A percentile compares a stretch with the other conserved stretches of the same genome.
phyloP scores from a whole-genome alignment of 2,888 invertebrate species.

The Pediacus dermestoides region DNA sequence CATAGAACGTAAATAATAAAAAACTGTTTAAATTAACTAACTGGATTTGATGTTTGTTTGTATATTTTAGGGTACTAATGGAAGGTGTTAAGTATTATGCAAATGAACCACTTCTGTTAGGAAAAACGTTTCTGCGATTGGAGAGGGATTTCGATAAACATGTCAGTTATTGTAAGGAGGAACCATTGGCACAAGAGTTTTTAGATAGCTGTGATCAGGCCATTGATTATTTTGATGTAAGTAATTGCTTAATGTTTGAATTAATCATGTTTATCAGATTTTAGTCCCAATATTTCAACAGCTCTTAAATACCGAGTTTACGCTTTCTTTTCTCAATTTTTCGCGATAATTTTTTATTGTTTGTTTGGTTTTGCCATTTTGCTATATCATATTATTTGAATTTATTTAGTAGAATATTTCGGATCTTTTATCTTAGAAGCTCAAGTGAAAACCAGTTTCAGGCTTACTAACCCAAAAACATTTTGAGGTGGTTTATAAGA shows the following conservation, averaged over 20 bases:
- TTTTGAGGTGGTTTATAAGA: too few species aligned
- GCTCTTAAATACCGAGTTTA: too few species aligned
- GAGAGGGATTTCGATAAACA: slow-evolving; percentile 94
- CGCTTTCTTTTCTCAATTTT: too few species aligned
- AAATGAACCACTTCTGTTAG: slow-evolving; percentile 82
- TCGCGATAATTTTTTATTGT: too few species aligned
- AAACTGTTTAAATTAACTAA: slow-evolving; percentile 4
- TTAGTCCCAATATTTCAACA: slow-evolving; percentile 1
- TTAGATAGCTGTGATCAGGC: slow-evolving; percentile 67
- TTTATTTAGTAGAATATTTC: too few species aligned
- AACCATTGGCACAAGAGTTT: slow-evolving; percentile 78
- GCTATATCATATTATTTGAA: too few species aligned
- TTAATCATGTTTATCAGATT: background rate
- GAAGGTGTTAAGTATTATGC: slow-evolving; percentile 93
- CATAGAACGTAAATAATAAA: slow-evolving; percentile 76
- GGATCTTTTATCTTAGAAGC: too few species aligned
- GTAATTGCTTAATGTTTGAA: slow-evolving; percentile 28
- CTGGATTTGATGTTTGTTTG: background rate
- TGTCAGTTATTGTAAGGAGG: slow-evolving; percentile 84
- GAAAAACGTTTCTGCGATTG: slow-evolving; percentile 82
- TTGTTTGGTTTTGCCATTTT: too few species aligned
- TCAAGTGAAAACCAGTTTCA: too few species aligned
- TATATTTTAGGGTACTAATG: slow-evolving; percentile 69
- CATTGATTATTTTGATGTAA: slow-evolving; percentile 78
- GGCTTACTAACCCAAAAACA: too few species aligned